A percentile compares a stretch with the other conserved stretches of the same genome.
phyloP scores from a whole-genome alignment of 2,113 vertebrate species.

The Ailurus styani region DNA sequence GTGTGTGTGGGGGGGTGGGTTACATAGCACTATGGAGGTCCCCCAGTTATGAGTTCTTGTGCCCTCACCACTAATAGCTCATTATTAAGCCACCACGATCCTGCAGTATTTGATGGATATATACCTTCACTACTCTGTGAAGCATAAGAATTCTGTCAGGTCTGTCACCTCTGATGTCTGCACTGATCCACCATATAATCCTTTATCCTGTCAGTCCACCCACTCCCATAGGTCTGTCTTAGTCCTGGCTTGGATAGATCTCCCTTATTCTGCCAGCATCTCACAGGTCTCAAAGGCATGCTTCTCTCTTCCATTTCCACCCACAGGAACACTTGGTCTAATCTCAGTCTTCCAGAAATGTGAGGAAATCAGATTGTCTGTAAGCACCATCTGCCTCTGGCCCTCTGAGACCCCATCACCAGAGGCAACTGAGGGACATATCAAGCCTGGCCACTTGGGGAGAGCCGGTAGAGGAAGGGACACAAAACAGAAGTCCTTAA shows the following conservation, averaged over 20 bases:
- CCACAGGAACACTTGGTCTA: neutral
- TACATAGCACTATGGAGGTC: too few relatives aligned
- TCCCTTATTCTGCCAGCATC: too few relatives aligned
- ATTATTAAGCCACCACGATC: neutral
- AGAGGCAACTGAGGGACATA: neutral
- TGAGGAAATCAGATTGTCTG: neutral
- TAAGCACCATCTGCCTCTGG: neutral
- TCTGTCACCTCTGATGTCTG: neutral
- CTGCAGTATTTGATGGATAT: neutral
- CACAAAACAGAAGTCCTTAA: neutral
- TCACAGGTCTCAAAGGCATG: neutral
- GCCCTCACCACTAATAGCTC: accelerated
- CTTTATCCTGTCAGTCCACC: neutral
- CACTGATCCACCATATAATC: too few relatives aligned
- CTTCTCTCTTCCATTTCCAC: neutral
- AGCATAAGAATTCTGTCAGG: neutral
- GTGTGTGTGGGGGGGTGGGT: accelerated
- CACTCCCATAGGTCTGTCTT: neutral
- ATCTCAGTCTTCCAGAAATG: neutral
- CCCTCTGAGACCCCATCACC: neutral
- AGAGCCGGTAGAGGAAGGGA: neutral
- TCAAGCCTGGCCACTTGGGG: neutral
- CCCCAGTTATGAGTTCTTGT: neutral
- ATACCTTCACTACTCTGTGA: neutral
- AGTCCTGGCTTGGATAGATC: neutral